These are phyloP conservation scores for Ia io DNA, from an alignment of 2,113 vertebrate genomes.

Conservation along the genomic window DNA sequence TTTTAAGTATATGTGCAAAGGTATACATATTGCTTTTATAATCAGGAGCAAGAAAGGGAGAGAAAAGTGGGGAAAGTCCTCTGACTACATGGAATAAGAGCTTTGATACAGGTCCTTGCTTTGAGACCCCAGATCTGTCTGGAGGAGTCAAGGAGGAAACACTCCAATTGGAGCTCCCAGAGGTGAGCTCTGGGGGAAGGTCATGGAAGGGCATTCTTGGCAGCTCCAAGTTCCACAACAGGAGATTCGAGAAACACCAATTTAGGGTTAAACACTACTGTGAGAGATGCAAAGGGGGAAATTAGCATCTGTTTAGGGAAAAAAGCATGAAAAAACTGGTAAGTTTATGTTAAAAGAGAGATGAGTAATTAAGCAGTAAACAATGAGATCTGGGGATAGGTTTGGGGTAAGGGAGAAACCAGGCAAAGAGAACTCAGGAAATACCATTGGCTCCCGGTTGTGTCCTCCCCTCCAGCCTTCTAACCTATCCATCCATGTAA, in stretches of 20 bases:
- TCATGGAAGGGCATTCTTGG: not conserved
- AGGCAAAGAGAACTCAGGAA: not conserved
- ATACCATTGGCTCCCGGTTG: rapidly evolving
- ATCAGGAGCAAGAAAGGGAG: not conserved
- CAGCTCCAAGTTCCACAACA: not conserved
- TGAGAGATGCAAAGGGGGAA: not conserved
- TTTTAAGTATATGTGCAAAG: not conserved
- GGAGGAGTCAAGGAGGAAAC: not conserved
- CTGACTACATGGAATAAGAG: not conserved
- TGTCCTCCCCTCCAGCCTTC: not conserved
- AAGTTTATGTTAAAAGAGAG: not conserved
- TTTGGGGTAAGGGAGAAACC: not conserved
- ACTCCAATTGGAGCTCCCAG: not conserved
- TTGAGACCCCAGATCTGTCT: not conserved
- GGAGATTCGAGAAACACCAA: not conserved
- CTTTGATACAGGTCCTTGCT: not conserved
- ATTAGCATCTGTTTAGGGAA: not conserved
- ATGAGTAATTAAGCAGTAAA: not conserved
- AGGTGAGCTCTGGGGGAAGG: not conserved
- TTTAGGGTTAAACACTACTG: not conserved
- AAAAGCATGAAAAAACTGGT: not conserved
- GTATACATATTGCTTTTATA: not conserved
- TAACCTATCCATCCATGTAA: rapidly evolving
- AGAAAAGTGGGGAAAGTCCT: not conserved
- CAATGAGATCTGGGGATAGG: not conserved